These are phyloP conservation scores for Myxocyprinus asiaticus DNA, from an alignment of 2,113 vertebrate genomes.

Conservation along the genomic window DNA sequence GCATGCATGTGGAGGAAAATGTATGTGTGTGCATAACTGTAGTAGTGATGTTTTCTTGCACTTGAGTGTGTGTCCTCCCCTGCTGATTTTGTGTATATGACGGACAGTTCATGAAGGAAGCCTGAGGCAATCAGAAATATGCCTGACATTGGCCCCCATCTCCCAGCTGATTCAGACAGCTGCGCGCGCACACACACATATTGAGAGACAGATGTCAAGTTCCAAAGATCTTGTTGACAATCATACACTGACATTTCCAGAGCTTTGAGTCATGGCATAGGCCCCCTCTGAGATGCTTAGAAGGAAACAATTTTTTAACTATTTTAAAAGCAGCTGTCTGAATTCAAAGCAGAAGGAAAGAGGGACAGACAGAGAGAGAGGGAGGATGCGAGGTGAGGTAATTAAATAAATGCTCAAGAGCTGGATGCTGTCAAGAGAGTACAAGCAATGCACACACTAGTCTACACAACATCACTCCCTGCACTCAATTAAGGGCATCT, in stretches of 20 bases:
- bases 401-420: constrained; percentile 55
- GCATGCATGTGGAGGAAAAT: not conserved
- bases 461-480: constrained; percentile 50
- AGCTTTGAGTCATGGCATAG: constrained; percentile 44
- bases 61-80: constrained; percentile 29
- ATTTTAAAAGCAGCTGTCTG: constrained; percentile 26
- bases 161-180: constrained; percentile 43
- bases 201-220: constrained; percentile 53
- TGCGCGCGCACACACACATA: constrained; percentile 13
- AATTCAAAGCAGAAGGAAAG: constrained; percentile 17
- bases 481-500: constrained; percentile 54
- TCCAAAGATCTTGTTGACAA: constrained; percentile 44
- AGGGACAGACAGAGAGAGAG: constrained; percentile 20
- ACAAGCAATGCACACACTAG: constrained; percentile 25
- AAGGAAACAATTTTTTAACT: constrained; percentile 34
- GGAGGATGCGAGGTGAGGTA: constrained; percentile 45
- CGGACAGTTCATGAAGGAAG: constrained; percentile 50
- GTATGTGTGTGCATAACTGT: constrained; percentile 21
- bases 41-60: constrained; percentile 22
- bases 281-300: constrained; percentile 36
- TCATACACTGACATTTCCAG: constrained; percentile 40
- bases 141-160: constrained; percentile 36
- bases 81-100: constrained; percentile 46
- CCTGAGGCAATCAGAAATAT: constrained; percentile 45
- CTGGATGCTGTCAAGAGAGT: constrained; percentile 47